A percentile compares a stretch with the other conserved stretches of the same genome.
Conservation (phyloP, 1,140 invertebrate species). For the Spodoptera litura region DNA sequence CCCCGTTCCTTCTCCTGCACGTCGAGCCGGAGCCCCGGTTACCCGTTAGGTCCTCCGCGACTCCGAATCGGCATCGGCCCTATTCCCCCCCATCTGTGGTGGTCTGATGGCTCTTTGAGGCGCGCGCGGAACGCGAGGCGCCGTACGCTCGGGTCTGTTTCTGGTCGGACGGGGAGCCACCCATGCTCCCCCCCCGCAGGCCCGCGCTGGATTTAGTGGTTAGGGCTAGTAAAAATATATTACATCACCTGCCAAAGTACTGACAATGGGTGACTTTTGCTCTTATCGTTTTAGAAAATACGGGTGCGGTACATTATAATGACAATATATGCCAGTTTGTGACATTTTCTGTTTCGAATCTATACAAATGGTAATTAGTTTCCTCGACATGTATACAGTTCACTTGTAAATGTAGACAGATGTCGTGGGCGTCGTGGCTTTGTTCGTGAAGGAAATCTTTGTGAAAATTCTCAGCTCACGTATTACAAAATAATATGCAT, state of each 20-base stretch:
- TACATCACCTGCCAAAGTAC: not conserved
- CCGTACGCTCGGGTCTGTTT: too few relatives aligned
- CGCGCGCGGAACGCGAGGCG: too few relatives aligned
- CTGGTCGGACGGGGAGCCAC: too few relatives aligned
- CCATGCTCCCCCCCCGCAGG: too few relatives aligned
- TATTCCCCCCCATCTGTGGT: too few relatives aligned
- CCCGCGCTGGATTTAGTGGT: too few relatives aligned
- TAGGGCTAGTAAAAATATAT: not conserved
- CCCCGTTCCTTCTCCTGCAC: too few relatives aligned
- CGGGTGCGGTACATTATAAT: not conserved
- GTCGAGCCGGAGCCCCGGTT: too few relatives aligned
- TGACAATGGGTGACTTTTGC: not conserved
- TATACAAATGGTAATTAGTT: constrained; percentile 1
- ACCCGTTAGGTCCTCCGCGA: too few relatives aligned
- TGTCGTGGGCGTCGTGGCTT: not conserved
- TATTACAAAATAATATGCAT: not conserved
- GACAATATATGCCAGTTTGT: not conserved
- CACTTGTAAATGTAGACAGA: not conserved
- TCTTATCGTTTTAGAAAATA: not conserved
- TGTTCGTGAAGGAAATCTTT: constrained; percentile 15
- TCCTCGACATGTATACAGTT: not conserved
- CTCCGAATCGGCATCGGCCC: too few relatives aligned
- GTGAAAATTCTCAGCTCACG: constrained; percentile 19
- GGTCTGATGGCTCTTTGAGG: too few relatives aligned
- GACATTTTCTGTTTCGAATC: not conserved